Base-by-base conservation (phyloP, 2,113 vertebrate genomes). In the Tragelaphus imberbis region DNA sequence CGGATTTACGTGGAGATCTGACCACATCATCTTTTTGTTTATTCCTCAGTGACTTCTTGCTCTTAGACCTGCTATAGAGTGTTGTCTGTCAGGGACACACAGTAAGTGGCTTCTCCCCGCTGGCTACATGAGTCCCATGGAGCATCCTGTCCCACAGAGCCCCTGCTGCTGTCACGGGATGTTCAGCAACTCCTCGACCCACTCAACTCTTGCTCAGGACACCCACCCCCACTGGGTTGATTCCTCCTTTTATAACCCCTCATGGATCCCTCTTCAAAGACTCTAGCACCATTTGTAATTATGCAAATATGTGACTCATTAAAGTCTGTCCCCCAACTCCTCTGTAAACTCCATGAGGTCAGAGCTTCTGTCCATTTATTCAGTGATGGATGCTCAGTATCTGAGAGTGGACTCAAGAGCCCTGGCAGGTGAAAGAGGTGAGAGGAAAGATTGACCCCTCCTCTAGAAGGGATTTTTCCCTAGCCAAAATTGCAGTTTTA, bases 221-320 rank as follows among this genome's bases (percentile, higher is more conserved):
- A 33, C 49, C 2, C 27, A 61, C 2, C 14, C 12, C 7, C 0
- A 44, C 7, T 5, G 7, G 19, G 68, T 10, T 33, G 27, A 23
- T 1, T 56, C 23, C 8, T 49, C 11, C 55, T 53, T 88, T 81
- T 49, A 77, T 77, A 94, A 77, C 84, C 6, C 44, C 16, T 16
- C 84, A n/a, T 81, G 36, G 58, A 92, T 7, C 11, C 49, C 5
- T 63, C 63, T 84, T 81, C 65, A 59, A 7, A 95, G 49, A n/a
- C 71, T 7, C 58, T 47, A 65, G 71, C 3, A 65, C 23, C n/a
- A 6, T 40, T 79, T 90, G 4, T 81, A 23, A 58, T 96, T 63
- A 15, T 81, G 68, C 36, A 85, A 77, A 94, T 63, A 25, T 9
- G 17, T 25, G 3, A 30, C 4, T 85, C 21, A 61, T 88, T 53